Evolutionary conservation across 2,888 invertebrate species (phyloP).

Genomic region (Drosophila stalkeri): DNA sequence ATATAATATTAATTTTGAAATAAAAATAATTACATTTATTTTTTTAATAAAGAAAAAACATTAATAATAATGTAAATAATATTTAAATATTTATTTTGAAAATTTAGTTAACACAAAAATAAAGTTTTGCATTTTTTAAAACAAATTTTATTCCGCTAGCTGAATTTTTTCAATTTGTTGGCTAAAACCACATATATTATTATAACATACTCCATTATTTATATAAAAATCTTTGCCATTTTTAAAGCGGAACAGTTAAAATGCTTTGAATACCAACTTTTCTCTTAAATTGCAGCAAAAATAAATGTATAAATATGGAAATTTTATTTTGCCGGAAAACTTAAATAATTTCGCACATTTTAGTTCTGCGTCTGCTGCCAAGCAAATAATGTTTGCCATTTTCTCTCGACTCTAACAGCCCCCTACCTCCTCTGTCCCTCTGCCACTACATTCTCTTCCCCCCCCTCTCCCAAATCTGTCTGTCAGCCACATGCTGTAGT

Average conservation of each 20-base stretch:
- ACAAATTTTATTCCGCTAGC: too few relatives aligned
- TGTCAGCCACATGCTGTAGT: constrained; percentile 33
- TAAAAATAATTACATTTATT: too few relatives aligned
- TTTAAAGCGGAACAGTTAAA: not conserved
- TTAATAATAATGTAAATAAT: too few relatives aligned
- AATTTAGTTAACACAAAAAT: too few relatives aligned
- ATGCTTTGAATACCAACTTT: not conserved
- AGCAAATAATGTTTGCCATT: constrained; percentile 27
- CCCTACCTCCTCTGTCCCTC: too few relatives aligned
- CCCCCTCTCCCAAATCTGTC: not conserved
- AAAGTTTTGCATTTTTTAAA: too few relatives aligned
- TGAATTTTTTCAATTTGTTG: too few relatives aligned
- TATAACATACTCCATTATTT: too few relatives aligned
- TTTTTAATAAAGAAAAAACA: too few relatives aligned
- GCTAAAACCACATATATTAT: too few relatives aligned
- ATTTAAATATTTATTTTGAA: too few relatives aligned
- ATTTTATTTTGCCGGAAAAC: constrained; percentile 14
- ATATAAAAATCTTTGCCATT: not conserved
- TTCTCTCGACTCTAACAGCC: not conserved
- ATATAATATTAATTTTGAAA: too few relatives aligned
- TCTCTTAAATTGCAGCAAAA: not conserved
- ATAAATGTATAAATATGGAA: constrained; percentile 13
- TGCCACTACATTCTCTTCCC: not conserved
- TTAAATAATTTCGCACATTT: constrained; percentile 45
- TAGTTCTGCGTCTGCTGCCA: constrained; percentile 21